Base-by-base conservation (phyloP, 2,888 invertebrate species). In the Parasteatoda lunata region DNA sequence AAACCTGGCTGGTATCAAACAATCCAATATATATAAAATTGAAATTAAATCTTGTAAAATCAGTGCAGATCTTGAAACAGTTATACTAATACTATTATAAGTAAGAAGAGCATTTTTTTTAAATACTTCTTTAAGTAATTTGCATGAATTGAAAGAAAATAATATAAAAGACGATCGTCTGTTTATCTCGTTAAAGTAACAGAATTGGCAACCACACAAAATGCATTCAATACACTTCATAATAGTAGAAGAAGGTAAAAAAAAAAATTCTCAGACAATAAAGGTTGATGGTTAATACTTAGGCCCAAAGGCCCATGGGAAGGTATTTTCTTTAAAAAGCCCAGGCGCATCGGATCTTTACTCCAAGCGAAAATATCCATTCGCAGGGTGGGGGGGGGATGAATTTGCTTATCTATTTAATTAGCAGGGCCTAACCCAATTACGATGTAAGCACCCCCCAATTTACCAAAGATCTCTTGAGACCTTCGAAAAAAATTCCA, bases 341-440 rank as follows among this genome's bases (percentile, higher is more conserved):
- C 76, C 8, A 2, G 76, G 77, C 76, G 52, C 76, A 54, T 68
- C 75, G 78, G 80, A 85, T 85, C 69, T 80, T 76, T 80, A 77
- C 76, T 76, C 65, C 73, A 78, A 78, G 84, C 84, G 84, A 85
- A 85, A 85, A 85, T 85, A 85, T 85, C 85, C 80, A 85, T 85
- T 83, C 73, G 77, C 11, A 78, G 77, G 30, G n/a, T n/a, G 30
- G 30, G 30, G 30, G 30, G 2, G 30, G 30, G 30, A 30, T 30
- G 59, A 73, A 78, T 84, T 84, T 82, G 87, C 82, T 82, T 87
- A 81, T 87, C 87, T 81, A 87, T 87, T 87, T 87, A 87, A 87
- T 87, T 87, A 87, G 82, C 77, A 81, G 71, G 65, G 82, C 71
- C 85, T 85, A 87, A 87, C 87, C 87, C 87, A 87, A 87, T 87